These are phyloP conservation scores for Zingel zingel DNA, from an alignment of 2,113 vertebrate genomes.

Conservation along the genomic window DNA sequence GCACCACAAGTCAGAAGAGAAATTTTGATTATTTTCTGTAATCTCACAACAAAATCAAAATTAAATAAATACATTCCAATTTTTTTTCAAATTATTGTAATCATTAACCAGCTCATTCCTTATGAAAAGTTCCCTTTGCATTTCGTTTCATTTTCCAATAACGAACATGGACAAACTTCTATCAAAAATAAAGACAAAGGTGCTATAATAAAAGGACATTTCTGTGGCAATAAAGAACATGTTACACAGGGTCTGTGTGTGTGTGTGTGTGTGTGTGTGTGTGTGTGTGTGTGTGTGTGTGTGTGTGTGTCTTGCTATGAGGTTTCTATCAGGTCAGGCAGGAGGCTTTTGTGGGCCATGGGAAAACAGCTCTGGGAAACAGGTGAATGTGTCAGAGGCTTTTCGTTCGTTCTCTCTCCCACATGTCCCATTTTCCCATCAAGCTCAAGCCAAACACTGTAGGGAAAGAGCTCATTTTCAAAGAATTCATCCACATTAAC, in stretches of 20 bases:
- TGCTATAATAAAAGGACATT: slow-evolving; percentile 28
- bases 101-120: background rate
- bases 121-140: background rate
- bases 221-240: slow-evolving; percentile 25
- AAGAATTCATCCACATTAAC: slow-evolving; percentile 25
- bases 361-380: slow-evolving; percentile 82
- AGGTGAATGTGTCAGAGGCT: slow-evolving; percentile 83
- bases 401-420: slow-evolving; percentile 53
- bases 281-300: slow-evolving; percentile 29
- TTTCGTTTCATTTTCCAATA: background rate
- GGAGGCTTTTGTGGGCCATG: slow-evolving; percentile 79
- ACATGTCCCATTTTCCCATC: slow-evolving; percentile 76
- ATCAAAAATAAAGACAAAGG: background rate
- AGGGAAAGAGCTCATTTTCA: slow-evolving; percentile 55
- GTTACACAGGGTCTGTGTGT: slow-evolving; percentile 40
- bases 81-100: background rate
- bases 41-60: background rate
- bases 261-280: slow-evolving; percentile 39
- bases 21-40: background rate
- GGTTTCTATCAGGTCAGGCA: slow-evolving; percentile 69
- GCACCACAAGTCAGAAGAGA: background rate
- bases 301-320: slow-evolving; percentile 51
- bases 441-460: slow-evolving; percentile 75
- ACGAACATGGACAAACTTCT: background rate
- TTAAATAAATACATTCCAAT: background rate